These are phyloP conservation scores for Calypte anna DNA, from an alignment of 2,113 vertebrate genomes.

Conservation along the genomic window DNA sequence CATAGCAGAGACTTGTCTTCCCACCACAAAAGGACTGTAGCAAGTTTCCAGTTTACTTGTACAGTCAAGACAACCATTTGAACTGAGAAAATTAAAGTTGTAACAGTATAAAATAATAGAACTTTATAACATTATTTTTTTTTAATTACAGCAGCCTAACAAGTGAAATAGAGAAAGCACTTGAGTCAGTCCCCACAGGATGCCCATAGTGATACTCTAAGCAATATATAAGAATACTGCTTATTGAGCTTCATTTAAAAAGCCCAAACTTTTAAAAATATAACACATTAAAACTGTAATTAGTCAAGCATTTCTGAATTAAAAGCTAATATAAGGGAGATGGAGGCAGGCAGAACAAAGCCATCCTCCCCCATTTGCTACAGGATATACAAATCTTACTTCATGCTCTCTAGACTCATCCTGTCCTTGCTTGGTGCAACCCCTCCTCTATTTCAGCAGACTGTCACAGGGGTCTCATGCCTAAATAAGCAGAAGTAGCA, in stretches of 20 bases:
- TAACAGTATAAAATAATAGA: too few relatives aligned
- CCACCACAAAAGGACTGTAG: background rate
- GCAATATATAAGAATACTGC: background rate
- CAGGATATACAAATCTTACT: background rate
- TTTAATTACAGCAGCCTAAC: background rate
- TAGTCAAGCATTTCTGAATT: background rate
- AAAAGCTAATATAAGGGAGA: background rate
- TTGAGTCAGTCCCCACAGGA: background rate
- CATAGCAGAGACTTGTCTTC: background rate
- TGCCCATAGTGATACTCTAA: background rate
- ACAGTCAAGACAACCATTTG: background rate
- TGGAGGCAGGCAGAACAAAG: background rate
- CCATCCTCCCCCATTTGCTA: background rate
- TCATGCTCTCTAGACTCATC: background rate
- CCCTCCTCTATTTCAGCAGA: background rate
- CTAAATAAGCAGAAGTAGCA: background rate
- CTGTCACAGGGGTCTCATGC: background rate
- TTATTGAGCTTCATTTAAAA: background rate
- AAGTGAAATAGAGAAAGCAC: background rate
- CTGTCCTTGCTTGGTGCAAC: background rate
- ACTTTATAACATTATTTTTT: too few relatives aligned
- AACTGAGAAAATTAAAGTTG: background rate
- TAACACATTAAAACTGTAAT: background rate
- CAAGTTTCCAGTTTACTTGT: background rate
- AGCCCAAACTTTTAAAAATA: background rate